phyloP scores from a whole-genome alignment of 1,140 invertebrate species.

The Forficula auricularia region DNA sequence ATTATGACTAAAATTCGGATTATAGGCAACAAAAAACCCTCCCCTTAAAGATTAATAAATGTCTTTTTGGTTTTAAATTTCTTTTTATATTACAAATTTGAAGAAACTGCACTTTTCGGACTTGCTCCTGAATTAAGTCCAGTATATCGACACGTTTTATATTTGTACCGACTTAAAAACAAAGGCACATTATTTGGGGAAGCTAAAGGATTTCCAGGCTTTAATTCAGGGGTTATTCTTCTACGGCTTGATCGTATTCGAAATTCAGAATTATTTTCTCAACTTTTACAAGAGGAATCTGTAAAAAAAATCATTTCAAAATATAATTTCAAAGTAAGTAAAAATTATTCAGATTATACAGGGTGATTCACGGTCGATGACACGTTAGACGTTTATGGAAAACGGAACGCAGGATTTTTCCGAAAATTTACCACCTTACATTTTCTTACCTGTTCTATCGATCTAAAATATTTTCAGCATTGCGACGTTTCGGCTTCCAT shows the following conservation, averaged over 20 bases:
- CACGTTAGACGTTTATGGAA: no score
- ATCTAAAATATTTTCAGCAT: no score
- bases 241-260: conserved; percentile 52
- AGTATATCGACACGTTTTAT: conserved; percentile 62
- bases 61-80: background rate
- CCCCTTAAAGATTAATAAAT: no score
- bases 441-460: no score
- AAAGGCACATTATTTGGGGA: conserved; percentile 40
- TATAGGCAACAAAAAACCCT: no score
- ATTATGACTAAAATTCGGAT: no score
- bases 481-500: no score
- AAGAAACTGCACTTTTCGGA: conserved; percentile 44
- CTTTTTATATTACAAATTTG: conserved; percentile 24
- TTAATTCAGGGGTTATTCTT: conserved; percentile 66
- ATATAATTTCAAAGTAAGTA: conserved; percentile 41
- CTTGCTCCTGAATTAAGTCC: conserved; percentile 60
- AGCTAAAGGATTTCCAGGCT: conserved; percentile 50
- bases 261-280: conserved; percentile 37
- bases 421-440: no score
- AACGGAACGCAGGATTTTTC: no score
- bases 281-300: conserved; percentile 34
- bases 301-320: conserved; percentile 43
- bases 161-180: conserved; percentile 42
- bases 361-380: no score
- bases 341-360: no score